Evolutionary conservation across 2,113 vertebrate genomes (phyloP).

Genomic region (Excalfactoria chinensis): DNA sequence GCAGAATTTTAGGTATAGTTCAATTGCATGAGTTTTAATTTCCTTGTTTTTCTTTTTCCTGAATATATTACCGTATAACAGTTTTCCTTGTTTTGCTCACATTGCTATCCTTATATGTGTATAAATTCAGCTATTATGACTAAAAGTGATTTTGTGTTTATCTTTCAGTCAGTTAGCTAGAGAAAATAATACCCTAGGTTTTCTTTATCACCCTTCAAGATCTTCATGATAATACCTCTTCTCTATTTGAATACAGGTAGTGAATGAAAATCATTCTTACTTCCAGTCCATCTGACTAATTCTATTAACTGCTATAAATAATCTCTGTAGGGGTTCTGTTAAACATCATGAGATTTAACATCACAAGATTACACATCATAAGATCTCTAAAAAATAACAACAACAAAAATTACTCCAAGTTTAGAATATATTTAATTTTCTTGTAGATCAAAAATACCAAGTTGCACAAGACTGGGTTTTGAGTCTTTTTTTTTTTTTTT

Average conservation of each 20-base stretch:
- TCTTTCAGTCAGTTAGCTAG: neutral
- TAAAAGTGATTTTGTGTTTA: neutral
- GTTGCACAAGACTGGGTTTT: neutral
- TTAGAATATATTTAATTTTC: neutral
- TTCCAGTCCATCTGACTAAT: neutral
- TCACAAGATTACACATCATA: neutral
- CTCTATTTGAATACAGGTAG: neutral
- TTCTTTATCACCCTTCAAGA: neutral
- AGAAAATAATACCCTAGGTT: neutral
- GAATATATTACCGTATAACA: neutral
- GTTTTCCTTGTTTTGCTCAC: neutral
- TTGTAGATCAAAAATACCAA: neutral
- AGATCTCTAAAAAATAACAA: neutral
- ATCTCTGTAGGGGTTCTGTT: neutral
- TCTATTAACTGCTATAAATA: neutral
- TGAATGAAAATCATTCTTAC: neutral
- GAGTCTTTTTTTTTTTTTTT: neutral
- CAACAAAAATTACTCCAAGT: neutral
- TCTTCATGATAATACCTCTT: neutral
- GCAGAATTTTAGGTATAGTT: neutral
- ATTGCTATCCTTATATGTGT: neutral
- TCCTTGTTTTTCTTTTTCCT: neutral
- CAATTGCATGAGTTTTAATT: neutral
- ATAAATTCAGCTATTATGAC: neutral
- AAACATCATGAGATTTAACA: neutral